phyloP scores from a whole-genome alignment of 2,888 invertebrate genomes.

The Hipparchia semele region DNA sequence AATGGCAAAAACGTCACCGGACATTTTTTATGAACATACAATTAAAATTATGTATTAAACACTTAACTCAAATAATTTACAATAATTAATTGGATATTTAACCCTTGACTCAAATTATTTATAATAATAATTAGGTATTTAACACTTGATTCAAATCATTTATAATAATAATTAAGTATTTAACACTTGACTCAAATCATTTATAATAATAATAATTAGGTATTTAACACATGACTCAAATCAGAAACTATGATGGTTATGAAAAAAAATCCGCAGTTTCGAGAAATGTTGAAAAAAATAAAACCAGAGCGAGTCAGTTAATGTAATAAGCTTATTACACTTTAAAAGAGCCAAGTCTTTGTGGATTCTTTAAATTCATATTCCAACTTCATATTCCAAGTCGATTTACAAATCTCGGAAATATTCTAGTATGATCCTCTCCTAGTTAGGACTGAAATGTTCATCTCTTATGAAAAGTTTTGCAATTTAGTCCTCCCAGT shows the following conservation, averaged over 20 bases:
- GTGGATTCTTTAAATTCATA: constrained; percentile 6
- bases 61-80: too few relatives aligned
- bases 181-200: too few relatives aligned
- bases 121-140: too few relatives aligned
- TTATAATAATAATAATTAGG: too few relatives aligned
- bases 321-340: not conserved
- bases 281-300: not conserved
- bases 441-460: not conserved
- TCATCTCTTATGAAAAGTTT: not conserved
- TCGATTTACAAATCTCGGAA: not conserved
- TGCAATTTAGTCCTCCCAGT: not conserved
- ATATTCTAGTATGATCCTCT: constrained; percentile 4
- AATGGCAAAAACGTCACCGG: too few relatives aligned
- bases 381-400: constrained; percentile 3
- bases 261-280: not conserved
- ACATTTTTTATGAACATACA: too few relatives aligned
- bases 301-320: not conserved
- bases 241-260: constrained; percentile 3
- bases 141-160: too few relatives aligned
- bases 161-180: too few relatives aligned
- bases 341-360: not conserved
- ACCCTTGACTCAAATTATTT: too few relatives aligned
- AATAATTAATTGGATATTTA: too few relatives aligned
- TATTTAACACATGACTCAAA: not conserved
- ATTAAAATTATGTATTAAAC: too few relatives aligned